Evolutionary conservation across 2,797 vertebrate species (phyloP).

Genomic region (Rhynchotus rufescens): DNA sequence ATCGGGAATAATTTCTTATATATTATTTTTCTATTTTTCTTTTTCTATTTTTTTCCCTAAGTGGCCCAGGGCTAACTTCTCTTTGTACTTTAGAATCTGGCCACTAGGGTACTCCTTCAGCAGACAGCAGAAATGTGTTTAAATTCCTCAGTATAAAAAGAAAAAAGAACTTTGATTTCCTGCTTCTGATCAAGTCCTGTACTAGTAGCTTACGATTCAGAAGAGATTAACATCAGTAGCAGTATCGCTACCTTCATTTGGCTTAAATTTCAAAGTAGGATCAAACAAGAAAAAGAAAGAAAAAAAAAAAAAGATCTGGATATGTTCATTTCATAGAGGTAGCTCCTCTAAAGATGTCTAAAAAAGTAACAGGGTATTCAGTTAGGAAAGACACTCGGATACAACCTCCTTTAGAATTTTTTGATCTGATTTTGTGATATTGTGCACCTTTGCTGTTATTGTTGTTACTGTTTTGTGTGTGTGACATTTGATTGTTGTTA

Average conservation of each 20-base stretch:
- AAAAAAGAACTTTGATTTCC: neutral
- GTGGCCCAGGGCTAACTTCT: neutral
- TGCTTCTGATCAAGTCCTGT: neutral
- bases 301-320: neutral
- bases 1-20: neutral
- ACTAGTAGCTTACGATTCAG: neutral
- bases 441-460: neutral
- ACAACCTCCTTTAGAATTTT: neutral
- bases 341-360: neutral
- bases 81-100: neutral
- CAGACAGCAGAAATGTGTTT: neutral
- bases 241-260: neutral
- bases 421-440: neutral
- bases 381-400: neutral
- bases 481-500: neutral
- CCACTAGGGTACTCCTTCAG: neutral
- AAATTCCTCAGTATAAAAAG: neutral
- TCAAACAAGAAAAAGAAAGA: neutral
- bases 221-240: neutral
- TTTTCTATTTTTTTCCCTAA: neutral
- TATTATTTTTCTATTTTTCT: too few species aligned
- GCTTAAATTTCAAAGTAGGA: neutral
- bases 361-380: neutral
- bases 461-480: too few species aligned
- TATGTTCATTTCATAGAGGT: neutral